phyloP scores from a whole-genome alignment of 2,113 vertebrate species.

The Monopterus albus region DNA sequence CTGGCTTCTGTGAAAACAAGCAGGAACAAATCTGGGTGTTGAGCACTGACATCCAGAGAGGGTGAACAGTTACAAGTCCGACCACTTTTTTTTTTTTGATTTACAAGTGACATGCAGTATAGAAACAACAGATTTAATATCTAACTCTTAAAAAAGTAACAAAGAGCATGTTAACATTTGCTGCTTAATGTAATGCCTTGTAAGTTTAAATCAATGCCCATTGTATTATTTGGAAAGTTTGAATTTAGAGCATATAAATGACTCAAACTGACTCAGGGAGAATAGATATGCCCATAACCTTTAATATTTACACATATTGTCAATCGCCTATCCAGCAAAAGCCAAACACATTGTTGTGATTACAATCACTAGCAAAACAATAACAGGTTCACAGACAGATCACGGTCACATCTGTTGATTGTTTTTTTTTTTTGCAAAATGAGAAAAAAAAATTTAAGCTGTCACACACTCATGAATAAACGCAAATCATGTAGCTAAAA shows the following conservation, averaged over 20 bases:
- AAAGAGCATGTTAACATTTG: too few species aligned
- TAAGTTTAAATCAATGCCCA: neutral
- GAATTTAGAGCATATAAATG: neutral
- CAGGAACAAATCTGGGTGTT: too few species aligned
- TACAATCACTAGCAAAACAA: constrained; percentile 22
- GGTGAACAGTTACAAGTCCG: too few species aligned
- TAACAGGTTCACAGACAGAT: constrained; percentile 48
- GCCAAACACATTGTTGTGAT: constrained; percentile 30
- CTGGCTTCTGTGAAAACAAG: neutral
- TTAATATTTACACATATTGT: constrained; percentile 21
- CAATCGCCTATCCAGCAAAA: constrained; percentile 38
- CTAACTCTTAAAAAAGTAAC: neutral
- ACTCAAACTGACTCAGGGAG: neutral
- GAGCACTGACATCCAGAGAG: neutral
- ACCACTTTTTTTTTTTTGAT: too few species aligned
- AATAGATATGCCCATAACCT: neutral
- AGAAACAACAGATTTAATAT: neutral
- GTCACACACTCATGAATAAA: constrained; percentile 60
- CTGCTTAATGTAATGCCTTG: too few species aligned
- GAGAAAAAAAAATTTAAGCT: constrained; percentile 37
- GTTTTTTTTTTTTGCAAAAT: constrained; percentile 34
- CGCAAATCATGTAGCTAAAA: constrained; percentile 53
- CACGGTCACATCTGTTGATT: constrained; percentile 59
- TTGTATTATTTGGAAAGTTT: neutral
- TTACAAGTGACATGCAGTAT: neutral